Base-by-base conservation (phyloP, 2,888 invertebrate genomes). In the Aporophyla lueneburgensis region DNA sequence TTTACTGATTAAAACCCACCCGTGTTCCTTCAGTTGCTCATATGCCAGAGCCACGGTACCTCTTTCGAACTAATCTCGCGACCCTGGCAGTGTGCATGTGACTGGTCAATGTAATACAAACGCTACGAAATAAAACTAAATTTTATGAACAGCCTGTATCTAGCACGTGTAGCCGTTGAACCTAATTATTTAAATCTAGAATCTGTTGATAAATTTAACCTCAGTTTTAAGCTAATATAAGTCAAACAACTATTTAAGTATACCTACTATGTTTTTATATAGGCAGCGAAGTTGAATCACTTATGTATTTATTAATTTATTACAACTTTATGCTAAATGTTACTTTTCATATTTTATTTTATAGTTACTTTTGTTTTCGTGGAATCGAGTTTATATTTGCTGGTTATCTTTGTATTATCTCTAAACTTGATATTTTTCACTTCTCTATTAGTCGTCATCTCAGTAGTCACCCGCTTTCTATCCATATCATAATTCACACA, bases 141-240 rank as follows among this genome's bases (percentile, higher is more conserved):
- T 65, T 62, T 43, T n/a, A 5, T 4, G 12, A 78, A 53, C 79
- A 79, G 0, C 59, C 79, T 80, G 59, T 80, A 27, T 53, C 21
- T 74, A 66, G 61, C 65, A 80, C 66, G 63, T 71, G 67, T 51
- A 67, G 40, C 24, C 5, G 54, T 61, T 74, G 24, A 70, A 79
- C 74, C 7, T 56, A 54, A 46, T 69, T 74, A 79, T 59, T 69
- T 43, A 66, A 74, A 70, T 80, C 54, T 61, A 81, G 71, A 68
- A 33, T 46, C 16, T 14, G 24, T 61, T 66, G 19, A 16, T 27
- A 56, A 33, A 71, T 71, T 71, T 71, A 80, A 81, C 81, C 76
- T 80, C 40, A 71, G 16, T 56, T 65, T 74, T 62, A 43, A 68
- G 63, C 24, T 61, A 19, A 78, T 59, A 14, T 46, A 27, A 53